Evolutionary conservation across 2,797 vertebrate genomes (phyloP).

Genomic region (Parauchenoglanis punctatus): DNA sequence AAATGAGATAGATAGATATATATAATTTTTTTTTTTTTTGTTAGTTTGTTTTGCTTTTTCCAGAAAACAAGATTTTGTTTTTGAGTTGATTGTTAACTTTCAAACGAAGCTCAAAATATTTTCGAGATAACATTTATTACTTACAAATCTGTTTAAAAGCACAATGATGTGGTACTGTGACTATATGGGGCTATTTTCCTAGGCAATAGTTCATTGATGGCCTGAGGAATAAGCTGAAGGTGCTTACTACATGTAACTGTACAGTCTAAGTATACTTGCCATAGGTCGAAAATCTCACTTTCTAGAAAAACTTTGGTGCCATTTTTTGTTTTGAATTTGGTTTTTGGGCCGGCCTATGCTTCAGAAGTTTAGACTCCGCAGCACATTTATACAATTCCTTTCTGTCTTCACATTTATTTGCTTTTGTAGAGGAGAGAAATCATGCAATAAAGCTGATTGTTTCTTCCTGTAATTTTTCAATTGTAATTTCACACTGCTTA

Average conservation of each 20-base stretch:
- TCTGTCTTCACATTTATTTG: not conserved
- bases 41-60: not conserved
- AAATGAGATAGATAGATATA: not conserved
- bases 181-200: not conserved
- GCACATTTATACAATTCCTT: not conserved
- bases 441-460: slow-evolving; percentile 8
- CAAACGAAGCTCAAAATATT: not conserved
- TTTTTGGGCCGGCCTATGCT: no score
- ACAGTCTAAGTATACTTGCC: not conserved
- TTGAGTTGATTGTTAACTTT: slow-evolving; percentile 1
- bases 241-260: slow-evolving; percentile 1
- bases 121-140: no score
- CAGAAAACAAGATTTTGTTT: not conserved
- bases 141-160: not conserved
- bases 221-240: slow-evolving; percentile 20
- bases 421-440: not conserved
- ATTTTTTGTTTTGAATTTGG: not conserved
- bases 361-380: not conserved
- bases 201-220: not conserved
- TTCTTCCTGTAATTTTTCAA: not conserved
- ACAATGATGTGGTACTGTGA: slow-evolving; percentile 6
- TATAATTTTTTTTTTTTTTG: not conserved
- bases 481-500: not conserved
- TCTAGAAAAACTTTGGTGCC: not conserved
- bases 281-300: not conserved